Evolutionary conservation across 2,113 vertebrate genomes (phyloP).

Genomic region (Sialia sialis): DNA sequence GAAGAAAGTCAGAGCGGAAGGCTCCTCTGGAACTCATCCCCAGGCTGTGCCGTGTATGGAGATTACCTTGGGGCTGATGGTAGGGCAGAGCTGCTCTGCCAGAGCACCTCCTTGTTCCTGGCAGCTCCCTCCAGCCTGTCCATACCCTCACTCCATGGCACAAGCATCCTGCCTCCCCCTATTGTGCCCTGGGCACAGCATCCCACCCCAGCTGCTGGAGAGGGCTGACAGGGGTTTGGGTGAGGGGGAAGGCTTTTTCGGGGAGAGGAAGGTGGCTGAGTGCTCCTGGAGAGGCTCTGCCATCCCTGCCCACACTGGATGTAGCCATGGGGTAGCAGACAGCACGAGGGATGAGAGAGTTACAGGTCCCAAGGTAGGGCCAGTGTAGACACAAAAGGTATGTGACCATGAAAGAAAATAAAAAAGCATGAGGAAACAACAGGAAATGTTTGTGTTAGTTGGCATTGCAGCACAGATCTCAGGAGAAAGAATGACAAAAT

Average conservation of each 20-base stretch:
- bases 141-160: neutral
- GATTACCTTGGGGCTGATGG: neutral
- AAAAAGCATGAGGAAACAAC: neutral
- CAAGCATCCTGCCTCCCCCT: neutral
- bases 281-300: neutral
- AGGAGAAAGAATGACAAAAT: neutral
- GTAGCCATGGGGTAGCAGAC: neutral
- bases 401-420: neutral
- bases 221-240: neutral
- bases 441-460: neutral
- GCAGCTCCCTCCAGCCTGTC: neutral
- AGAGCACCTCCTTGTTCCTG: neutral
- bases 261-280: rapidly evolving
- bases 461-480: neutral
- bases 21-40: neutral
- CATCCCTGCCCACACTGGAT: neutral
- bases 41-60: rapidly evolving
- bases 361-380: neutral
- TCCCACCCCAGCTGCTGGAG: neutral
- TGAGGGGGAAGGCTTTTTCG: neutral
- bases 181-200: neutral
- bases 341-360: neutral
- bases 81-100: neutral
- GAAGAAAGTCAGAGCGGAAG: neutral
- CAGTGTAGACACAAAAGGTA: neutral